These are phyloP conservation scores for Athrips mouffetella DNA, from an alignment of 2,888 invertebrate genomes.

Conservation along the genomic window DNA sequence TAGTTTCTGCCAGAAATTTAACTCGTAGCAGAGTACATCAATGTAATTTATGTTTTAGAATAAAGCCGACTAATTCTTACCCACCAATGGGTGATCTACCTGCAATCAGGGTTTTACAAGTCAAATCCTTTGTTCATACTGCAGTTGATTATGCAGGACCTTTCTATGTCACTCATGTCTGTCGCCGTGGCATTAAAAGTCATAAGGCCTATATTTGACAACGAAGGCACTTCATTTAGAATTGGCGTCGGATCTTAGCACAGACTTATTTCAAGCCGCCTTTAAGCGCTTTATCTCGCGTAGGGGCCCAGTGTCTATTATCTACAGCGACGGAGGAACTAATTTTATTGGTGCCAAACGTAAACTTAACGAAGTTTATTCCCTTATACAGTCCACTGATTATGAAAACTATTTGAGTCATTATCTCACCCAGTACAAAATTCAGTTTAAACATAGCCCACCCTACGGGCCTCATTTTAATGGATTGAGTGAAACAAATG, in stretches of 20 bases:
- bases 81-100: slow-evolving; percentile 21
- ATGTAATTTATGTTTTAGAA: slow-evolving; percentile 12
- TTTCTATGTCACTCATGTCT: background rate
- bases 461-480: slow-evolving; percentile 13
- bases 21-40: background rate
- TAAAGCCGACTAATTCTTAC: background rate
- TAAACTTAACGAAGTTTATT: slow-evolving; percentile 17
- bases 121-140: slow-evolving; percentile 18
- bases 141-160: slow-evolving; percentile 18
- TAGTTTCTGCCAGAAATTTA: background rate
- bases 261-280: slow-evolving; percentile 10
- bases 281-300: slow-evolving; percentile 14
- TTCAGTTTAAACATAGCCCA: background rate
- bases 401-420: background rate
- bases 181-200: slow-evolving; percentile 12
- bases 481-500: slow-evolving; percentile 12
- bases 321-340: slow-evolving; percentile 17
- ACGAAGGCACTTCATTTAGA: slow-evolving; percentile 15
- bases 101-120: slow-evolving; percentile 9
- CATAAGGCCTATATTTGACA: slow-evolving; percentile 12
- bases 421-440: background rate
- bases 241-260: too few species aligned
- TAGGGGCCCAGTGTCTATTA: slow-evolving; percentile 13
- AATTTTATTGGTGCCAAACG: slow-evolving; percentile 19
- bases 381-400: slow-evolving; percentile 9